Percentiles rank a stretch among this genome's conserved stretches.
phyloP scores from a whole-genome alignment of 2,113 vertebrate species.

The Prunella fulvescens region DNA sequence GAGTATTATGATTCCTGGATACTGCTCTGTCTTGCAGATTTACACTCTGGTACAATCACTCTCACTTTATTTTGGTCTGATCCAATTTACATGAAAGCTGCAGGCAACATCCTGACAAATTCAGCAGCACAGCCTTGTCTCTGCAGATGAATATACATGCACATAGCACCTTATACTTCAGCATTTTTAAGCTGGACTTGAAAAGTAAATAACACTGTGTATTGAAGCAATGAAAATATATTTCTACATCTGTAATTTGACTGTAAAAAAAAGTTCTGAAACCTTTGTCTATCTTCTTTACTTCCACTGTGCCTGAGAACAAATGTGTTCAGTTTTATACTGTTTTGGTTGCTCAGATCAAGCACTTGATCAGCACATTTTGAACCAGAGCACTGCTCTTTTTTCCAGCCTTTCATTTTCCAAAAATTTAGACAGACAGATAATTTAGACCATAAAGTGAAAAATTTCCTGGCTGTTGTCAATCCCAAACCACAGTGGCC shows the following conservation, averaged over 20 bases:
- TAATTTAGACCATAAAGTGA: neutral
- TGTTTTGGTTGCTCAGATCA: neutral
- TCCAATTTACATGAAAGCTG: neutral
- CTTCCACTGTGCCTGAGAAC: neutral
- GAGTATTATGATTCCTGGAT: neutral
- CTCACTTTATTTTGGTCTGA: neutral
- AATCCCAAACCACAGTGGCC: neutral
- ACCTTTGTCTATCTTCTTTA: neutral
- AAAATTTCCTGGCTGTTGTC: neutral
- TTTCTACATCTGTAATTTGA: neutral
- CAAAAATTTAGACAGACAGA: neutral
- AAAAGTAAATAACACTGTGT: neutral
- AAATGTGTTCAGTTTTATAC: neutral
- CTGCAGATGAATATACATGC: neutral
- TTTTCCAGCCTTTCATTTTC: neutral
- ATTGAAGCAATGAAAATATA: neutral
- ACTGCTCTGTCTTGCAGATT: neutral
- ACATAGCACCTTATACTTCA: neutral
- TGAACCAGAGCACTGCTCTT: neutral
- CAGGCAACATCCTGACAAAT: neutral
- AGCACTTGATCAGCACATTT: neutral
- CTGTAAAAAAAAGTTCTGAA: neutral
- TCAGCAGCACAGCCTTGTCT: neutral
- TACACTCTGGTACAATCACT: neutral
- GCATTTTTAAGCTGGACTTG: neutral